Base-by-base conservation (phyloP, 2,113 vertebrate species). In the Microcebus griseorufus region DNA sequence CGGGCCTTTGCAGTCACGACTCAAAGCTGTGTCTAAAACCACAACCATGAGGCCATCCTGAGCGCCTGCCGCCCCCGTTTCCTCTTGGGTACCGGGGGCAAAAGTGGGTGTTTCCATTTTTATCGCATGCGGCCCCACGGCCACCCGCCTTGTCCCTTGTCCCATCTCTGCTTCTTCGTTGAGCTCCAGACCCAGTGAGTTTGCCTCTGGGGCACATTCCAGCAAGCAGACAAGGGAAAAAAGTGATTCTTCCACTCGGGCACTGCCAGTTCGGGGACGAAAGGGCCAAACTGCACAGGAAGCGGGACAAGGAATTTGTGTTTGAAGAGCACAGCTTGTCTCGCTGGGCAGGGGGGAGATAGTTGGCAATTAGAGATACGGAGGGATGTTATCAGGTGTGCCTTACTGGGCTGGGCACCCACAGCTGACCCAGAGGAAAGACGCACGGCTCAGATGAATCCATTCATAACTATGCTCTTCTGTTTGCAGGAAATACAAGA, bases 81-180 rank as follows among this genome's bases (percentile, higher is more conserved):
- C 97, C 98, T 98, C 88, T 79, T 58, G 42, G 16, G 79, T 65
- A 55, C 48, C 2, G 39, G 89, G 93, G 92, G 97, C 80, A 92
- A 96, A 98, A 83, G 96, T 34, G 55, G 64, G 12, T 12, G 64
- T 45, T 87, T 95, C 90, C 88, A 75, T 95, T 97, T 97, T 25
- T 85, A 92, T 89, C 62, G 22, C 53, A 60, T 53, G 29, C 6
- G 34, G 23, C 27, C 27, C 12, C 29, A 13, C 11, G 12, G 64
- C 39, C 6, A 11, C n/a, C 16, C 9, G 8, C 45, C 18, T 34
- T 0, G 0, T 9, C 37, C 87, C 90, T 96, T 95, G 85, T 90
- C 60, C 83, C 34, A 42, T 85, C 97, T 94, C 82, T 0, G 22
- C 72, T 90, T 94, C 72, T 91, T 93, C 88, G 53, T 5, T 9